Percentiles rank a stretch among this genome's conserved stretches.
These are phyloP conservation scores for Trematocara marginatum DNA, from an alignment of 2,113 vertebrate genomes.

Conservation along the genomic window DNA sequence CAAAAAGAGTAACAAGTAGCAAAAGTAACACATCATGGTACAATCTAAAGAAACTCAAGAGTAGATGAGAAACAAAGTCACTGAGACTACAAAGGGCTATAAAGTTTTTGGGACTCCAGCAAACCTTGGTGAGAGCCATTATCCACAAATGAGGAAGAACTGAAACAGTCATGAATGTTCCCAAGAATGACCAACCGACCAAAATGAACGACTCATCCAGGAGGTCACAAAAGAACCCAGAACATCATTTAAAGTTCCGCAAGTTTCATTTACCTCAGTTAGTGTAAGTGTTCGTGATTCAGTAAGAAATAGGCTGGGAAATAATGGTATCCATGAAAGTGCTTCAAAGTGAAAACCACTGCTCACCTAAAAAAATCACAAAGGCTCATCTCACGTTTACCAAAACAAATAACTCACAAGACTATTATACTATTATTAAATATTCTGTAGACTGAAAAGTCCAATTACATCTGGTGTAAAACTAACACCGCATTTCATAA, in stretches of 20 bases:
- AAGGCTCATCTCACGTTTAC: background rate
- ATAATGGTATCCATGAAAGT: background rate
- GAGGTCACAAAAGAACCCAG: background rate
- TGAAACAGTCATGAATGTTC: background rate
- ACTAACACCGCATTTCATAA: background rate
- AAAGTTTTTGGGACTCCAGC: background rate
- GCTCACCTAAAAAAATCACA: background rate
- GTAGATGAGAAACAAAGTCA: background rate
- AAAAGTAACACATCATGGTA: background rate
- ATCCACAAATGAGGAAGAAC: background rate
- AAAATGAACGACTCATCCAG: rapidly evolving
- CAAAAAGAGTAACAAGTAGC: background rate
- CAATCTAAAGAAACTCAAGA: background rate
- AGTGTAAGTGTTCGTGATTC: background rate
- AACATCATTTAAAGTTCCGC: background rate
- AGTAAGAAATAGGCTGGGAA: background rate
- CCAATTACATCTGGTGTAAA: background rate
- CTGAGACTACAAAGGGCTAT: background rate
- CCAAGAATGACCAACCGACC: background rate
- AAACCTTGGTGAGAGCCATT: background rate
- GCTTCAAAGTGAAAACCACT: background rate
- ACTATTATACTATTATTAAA: background rate
- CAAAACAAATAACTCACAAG: background rate
- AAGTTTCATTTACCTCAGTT: background rate
- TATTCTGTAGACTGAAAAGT: background rate